These are phyloP conservation scores for Menidia beryllina DNA, from an alignment of 2,113 vertebrate genomes.

Conservation along the genomic window DNA sequence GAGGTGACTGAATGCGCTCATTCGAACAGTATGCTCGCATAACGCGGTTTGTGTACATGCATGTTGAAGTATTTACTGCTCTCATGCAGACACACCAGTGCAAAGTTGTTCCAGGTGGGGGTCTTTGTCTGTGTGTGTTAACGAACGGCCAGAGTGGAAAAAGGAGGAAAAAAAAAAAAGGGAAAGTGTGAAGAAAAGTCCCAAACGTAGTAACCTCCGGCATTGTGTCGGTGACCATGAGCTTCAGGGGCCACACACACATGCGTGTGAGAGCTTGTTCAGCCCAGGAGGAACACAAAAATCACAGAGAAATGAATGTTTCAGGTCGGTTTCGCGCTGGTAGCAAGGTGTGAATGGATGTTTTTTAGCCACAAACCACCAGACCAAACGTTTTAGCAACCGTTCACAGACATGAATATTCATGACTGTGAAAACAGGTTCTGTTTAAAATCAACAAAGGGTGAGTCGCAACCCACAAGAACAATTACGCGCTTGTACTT, in stretches of 20 bases:
- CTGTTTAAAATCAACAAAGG: neutral
- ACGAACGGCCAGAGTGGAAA: conserved; percentile 56
- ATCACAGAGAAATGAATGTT: conserved; percentile 45
- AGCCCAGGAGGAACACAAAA: conserved; percentile 21
- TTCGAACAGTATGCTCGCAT: neutral
- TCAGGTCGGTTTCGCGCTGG: conserved; percentile 45
- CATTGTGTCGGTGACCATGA: conserved; percentile 25
- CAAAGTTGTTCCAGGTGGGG: conserved; percentile 52
- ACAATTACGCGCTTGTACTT: conserved; percentile 2
- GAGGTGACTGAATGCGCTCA: neutral
- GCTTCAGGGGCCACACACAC: conserved; percentile 6
- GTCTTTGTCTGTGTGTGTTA: conserved; percentile 27
- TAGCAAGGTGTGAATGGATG: conserved; percentile 42
- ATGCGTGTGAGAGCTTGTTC: conserved; percentile 44
- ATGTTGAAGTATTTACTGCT: conserved; percentile 30
- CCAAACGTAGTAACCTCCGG: conserved; percentile 38
- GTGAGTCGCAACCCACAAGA: neutral
- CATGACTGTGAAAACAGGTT: neutral
- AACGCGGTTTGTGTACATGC: neutral
- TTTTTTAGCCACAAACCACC: conserved; percentile 6
- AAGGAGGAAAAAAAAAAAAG: neutral
- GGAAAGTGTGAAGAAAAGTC: too few species aligned
- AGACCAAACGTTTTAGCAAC: conserved; percentile 8
- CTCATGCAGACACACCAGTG: neutral
- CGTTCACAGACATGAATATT: neutral